Percentiles rank a stretch among this genome's conserved stretches.
These are phyloP conservation scores for Parotocinclus haroldoi DNA, from an alignment of 2,797 vertebrate genomes.

Conservation along the genomic window DNA sequence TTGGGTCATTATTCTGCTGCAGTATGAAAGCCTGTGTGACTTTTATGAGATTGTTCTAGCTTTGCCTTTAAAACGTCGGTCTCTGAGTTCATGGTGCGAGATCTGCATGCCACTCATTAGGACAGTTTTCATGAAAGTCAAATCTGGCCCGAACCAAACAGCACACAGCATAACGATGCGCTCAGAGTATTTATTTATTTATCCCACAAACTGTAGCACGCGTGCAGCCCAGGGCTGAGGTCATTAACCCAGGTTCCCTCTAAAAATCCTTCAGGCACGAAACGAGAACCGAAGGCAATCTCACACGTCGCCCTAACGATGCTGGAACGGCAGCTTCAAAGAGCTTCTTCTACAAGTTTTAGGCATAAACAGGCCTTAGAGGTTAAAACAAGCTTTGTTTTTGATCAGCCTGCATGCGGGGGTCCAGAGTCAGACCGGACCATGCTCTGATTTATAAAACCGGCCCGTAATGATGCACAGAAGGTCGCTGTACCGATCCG, in stretches of 20 bases:
- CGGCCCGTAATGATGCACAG: slow-evolving; percentile 30
- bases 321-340: slow-evolving; percentile 39
- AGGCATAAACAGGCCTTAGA: too few relatives aligned
- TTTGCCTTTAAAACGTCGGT: too few relatives aligned
- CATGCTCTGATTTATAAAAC: slow-evolving; percentile 26
- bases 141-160: too few relatives aligned
- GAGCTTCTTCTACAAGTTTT: not conserved
- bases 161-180: not conserved
- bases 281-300: slow-evolving; percentile 17
- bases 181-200: not conserved
- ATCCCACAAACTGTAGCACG: not conserved
- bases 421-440: slow-evolving; percentile 9
- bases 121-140: too few relatives aligned
- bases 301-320: slow-evolving; percentile 38
- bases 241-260: slow-evolving; percentile 6
- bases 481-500: slow-evolving; percentile 27
- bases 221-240: slow-evolving; percentile 2
- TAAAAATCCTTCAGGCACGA: slow-evolving; percentile 4
- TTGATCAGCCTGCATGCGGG: slow-evolving; percentile 33
- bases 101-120: too few relatives aligned
- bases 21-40: too few relatives aligned
- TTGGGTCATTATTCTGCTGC: too few relatives aligned
- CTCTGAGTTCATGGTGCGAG: too few relatives aligned
- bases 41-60: too few relatives aligned
- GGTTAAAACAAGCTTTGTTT: slow-evolving; percentile 20